phyloP scores from a whole-genome alignment of 2,797 vertebrate genomes.

The Allobates femoralis region DNA sequence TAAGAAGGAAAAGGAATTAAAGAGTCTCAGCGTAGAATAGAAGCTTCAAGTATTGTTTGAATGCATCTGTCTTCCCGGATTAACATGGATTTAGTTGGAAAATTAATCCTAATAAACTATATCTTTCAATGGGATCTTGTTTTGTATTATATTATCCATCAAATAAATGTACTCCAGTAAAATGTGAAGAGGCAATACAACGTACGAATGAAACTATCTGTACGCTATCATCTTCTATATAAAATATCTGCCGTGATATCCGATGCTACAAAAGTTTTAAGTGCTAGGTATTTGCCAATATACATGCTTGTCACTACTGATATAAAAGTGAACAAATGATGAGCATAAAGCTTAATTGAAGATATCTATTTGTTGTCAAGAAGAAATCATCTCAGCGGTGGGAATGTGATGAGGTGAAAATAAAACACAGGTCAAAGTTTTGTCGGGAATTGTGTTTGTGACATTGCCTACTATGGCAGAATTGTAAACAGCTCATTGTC shows the following conservation, averaged over 20 bases:
- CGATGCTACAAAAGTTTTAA: constrained; percentile 64
- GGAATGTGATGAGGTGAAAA: constrained; percentile 63
- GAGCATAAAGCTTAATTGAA: constrained; percentile 64
- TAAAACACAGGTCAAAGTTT: constrained; percentile 43
- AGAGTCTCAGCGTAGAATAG: constrained; percentile 9
- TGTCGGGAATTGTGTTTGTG: constrained; percentile 66
- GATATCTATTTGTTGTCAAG: constrained; percentile 54
- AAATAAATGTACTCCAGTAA: constrained; percentile 57
- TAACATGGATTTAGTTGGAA: constrained; percentile 54
- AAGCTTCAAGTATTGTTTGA: constrained; percentile 38
- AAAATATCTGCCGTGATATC: constrained; percentile 60
- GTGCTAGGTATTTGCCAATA: constrained; percentile 63
- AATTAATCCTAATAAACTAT: constrained; percentile 59
- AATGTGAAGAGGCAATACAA: constrained; percentile 62
- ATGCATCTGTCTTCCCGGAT: constrained; percentile 53
- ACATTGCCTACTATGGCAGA: constrained; percentile 80
- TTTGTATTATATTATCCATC: constrained; percentile 61
- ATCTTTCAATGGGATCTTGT: constrained; percentile 59
- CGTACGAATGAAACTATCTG: constrained; percentile 65
- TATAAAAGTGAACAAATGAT: constrained; percentile 43
- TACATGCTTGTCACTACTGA: constrained; percentile 62
- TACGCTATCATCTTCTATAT: constrained; percentile 63
- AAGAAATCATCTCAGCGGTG: constrained; percentile 50
- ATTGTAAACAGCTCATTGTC: constrained; percentile 69
- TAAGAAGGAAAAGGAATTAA: constrained; percentile 16